phyloP scores from a whole-genome alignment of 2,797 vertebrate species.

The Neosalanx taihuensis region DNA sequence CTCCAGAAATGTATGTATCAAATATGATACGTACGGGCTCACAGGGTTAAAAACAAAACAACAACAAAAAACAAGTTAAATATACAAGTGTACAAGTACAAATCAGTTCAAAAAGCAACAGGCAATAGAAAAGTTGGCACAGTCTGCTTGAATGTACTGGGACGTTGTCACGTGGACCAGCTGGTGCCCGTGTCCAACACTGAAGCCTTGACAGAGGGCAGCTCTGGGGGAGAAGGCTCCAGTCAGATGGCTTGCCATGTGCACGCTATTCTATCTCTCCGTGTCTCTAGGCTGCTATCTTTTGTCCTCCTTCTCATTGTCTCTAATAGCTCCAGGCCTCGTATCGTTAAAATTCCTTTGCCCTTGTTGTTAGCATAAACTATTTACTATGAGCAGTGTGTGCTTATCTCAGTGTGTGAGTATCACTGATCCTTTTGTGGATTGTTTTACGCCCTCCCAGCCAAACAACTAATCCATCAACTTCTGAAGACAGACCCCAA shows the following conservation, averaged over 20 bases:
- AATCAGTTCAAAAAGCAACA: slow-evolving; percentile 8
- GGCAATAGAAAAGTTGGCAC: slow-evolving; percentile 20
- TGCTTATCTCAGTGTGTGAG: background rate
- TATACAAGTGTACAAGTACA: background rate
- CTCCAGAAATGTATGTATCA: too few species aligned
- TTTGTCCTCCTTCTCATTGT: slow-evolving; percentile 7
- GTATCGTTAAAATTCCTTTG: too few species aligned
- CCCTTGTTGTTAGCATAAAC: too few species aligned
- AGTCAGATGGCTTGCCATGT: background rate
- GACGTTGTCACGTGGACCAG: slow-evolving; percentile 7
- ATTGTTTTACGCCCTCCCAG: slow-evolving; percentile 58
- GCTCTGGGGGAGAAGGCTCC: background rate
- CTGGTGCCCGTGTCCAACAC: background rate
- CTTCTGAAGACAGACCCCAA: slow-evolving; percentile 96
- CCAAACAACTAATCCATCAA: slow-evolving; percentile 90
- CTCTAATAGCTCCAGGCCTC: background rate
- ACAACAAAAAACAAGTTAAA: background rate
- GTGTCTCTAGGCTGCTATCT: background rate
- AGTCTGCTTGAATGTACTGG: slow-evolving; percentile 13
- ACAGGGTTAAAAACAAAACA: background rate
- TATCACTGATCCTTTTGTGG: background rate
- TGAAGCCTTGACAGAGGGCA: background rate
- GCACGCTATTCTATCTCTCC: background rate
- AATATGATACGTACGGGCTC: background rate
- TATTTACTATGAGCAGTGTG: background rate